phyloP scores from a whole-genome alignment of 2,888 invertebrate genomes.

The Hydraecia micacea region DNA sequence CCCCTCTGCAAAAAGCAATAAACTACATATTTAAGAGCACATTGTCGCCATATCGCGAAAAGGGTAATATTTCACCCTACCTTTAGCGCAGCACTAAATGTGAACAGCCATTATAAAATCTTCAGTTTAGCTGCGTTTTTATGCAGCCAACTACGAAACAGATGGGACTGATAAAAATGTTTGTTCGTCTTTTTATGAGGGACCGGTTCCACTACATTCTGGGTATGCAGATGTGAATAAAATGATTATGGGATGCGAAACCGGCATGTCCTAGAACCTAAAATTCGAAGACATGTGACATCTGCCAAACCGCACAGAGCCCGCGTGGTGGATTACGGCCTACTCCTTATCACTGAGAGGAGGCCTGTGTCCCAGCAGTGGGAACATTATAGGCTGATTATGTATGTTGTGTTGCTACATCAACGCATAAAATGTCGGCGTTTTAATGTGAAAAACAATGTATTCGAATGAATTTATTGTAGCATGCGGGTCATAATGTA shows the following conservation, averaged over 20 bases:
- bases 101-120: slow-evolving; percentile 44
- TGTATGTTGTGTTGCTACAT: slow-evolving; percentile 1
- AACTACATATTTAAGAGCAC: background rate
- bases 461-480: slow-evolving; percentile 21
- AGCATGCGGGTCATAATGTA: slow-evolving; percentile 30
- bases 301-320: too few species aligned
- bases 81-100: slow-evolving; percentile 31
- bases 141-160: slow-evolving; percentile 31
- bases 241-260: slow-evolving; percentile 28
- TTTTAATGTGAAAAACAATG: slow-evolving; percentile 16
- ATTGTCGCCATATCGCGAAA: background rate
- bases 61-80: slow-evolving; percentile 28
- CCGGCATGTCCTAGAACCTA: too few species aligned
- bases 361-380: too few species aligned
- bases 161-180: slow-evolving; percentile 56
- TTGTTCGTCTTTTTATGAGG: slow-evolving; percentile 38
- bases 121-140: slow-evolving; percentile 47
- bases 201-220: slow-evolving; percentile 46
- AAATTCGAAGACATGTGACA: too few species aligned
- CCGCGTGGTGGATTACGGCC: too few species aligned
- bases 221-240: slow-evolving; percentile 46
- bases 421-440: background rate
- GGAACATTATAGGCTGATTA: too few species aligned
- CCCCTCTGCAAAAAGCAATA: background rate
- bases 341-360: too few species aligned